Evolutionary conservation across 92 coral and sea anemone genomes (phyloP).

Genomic region (Plumapathes pennacea): DNA sequence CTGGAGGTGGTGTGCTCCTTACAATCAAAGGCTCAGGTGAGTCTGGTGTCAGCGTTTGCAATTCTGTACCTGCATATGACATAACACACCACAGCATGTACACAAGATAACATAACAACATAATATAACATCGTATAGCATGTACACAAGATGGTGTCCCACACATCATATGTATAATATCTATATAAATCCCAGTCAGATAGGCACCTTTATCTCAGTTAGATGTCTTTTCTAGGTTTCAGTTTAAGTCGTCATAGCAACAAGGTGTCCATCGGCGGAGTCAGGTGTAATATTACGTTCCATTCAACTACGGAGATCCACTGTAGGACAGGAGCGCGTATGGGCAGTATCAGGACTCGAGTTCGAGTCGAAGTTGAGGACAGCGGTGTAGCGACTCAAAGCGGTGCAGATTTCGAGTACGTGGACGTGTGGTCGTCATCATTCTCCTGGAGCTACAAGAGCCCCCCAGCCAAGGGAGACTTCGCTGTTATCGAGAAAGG

Average conservation of each 20-base stretch:
- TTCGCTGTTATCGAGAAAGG: constrained; percentile 59
- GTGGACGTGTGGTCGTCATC: constrained; percentile 90
- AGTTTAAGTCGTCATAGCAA: constrained; percentile 42
- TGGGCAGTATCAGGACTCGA: constrained; percentile 53
- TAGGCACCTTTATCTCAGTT: too few species aligned
- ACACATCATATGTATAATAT: too few species aligned
- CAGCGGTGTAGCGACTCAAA: constrained; percentile 75
- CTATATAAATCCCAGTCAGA: too few species aligned
- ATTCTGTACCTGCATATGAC: too few species aligned
- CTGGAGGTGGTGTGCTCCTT: constrained; percentile 76
- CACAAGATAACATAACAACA: too few species aligned
- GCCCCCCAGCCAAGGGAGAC: constrained; percentile 82
- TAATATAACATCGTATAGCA: too few species aligned
- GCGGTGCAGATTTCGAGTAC: constrained; percentile 73
- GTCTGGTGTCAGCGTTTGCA: too few species aligned
- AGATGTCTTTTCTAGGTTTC: too few species aligned
- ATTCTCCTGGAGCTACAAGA: constrained; percentile 79
- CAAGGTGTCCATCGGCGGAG: constrained; percentile 73
- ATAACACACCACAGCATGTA: too few species aligned
- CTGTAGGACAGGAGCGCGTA: constrained; percentile 75
- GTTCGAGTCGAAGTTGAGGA: constrained; percentile 75
- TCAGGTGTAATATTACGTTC: constrained; percentile 59
- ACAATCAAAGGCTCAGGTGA: constrained; percentile 76
- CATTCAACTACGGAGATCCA: constrained; percentile 55
- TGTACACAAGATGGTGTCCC: too few species aligned